Evolutionary conservation across 1,140 invertebrate species (phyloP).

Genomic region (Apolygus lucorum): DNA sequence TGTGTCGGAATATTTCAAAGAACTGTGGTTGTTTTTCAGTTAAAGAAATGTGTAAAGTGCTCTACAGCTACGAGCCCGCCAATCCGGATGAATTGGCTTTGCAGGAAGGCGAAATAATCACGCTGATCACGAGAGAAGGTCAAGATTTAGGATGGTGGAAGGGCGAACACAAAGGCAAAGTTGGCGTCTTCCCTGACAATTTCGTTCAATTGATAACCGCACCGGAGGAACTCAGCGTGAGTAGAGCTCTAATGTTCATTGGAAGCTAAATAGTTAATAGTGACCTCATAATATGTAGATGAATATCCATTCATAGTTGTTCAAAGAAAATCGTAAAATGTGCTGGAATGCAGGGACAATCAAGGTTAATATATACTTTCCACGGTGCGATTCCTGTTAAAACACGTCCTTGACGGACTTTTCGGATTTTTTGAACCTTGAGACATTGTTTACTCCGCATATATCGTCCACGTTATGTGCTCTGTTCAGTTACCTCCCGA

Average conservation of each 20-base stretch:
- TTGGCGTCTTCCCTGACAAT: conserved; percentile 95
- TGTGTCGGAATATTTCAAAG: background rate
- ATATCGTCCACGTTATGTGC: background rate
- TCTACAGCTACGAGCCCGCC: conserved; percentile 81
- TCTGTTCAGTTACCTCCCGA: background rate
- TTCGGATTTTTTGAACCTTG: background rate
- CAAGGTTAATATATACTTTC: background rate
- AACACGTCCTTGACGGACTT: too few relatives aligned
- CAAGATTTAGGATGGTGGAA: conserved; percentile 96
- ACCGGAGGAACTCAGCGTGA: conserved; percentile 28
- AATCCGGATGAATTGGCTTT: conserved; percentile 92
- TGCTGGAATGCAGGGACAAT: background rate
- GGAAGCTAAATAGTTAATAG: background rate
- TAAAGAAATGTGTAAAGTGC: conserved; percentile 69
- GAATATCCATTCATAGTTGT: background rate
- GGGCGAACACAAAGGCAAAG: conserved; percentile 78
- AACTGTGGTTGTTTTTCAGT: conserved; percentile 37
- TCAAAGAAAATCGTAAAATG: too few relatives aligned
- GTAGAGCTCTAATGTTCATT: too few relatives aligned
- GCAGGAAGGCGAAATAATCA: conserved; percentile 81
- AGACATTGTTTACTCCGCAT: background rate
- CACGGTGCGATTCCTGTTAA: background rate
- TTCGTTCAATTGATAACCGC: conserved; percentile 66
- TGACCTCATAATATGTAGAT: background rate
- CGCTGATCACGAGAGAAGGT: conserved; percentile 73